Conservation (phyloP, 2,113 vertebrate genomes). For the Oreocharis arfaki region DNA sequence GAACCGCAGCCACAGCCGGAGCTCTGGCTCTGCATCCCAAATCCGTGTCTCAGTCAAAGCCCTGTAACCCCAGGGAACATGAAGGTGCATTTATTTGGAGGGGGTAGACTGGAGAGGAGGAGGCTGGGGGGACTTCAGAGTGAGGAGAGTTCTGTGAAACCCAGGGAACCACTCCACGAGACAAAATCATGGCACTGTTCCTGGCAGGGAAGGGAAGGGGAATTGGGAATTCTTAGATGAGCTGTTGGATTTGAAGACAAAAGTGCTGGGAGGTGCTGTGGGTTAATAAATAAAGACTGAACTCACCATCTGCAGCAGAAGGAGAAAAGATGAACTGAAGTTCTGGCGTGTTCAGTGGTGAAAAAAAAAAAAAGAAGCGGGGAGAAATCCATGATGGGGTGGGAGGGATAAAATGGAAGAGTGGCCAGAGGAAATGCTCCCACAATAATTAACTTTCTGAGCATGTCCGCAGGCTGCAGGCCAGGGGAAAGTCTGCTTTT, state of each 20-base stretch:
- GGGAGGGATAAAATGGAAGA: not conserved
- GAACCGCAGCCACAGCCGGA: not conserved
- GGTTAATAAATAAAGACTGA: not conserved
- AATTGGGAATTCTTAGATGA: not conserved
- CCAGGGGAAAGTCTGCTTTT: not conserved
- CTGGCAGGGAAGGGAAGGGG: not conserved
- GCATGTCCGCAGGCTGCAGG: not conserved
- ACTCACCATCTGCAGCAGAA: not conserved
- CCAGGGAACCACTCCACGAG: rapidly evolving
- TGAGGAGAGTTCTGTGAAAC: not conserved
- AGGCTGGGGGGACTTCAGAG: not conserved
- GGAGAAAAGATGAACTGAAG: not conserved
- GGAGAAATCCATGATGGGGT: not conserved
- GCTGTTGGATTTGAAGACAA: not conserved
- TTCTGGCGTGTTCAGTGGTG: not conserved
- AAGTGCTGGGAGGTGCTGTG: not conserved
- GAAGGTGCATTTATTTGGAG: not conserved
- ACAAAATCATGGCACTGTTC: not conserved
- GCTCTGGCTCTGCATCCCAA: not conserved
- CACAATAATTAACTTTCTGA: not conserved
- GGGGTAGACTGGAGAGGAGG: not conserved
- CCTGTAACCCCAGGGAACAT: rapidly evolving
- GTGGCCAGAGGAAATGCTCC: not conserved
- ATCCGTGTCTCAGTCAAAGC: not conserved
- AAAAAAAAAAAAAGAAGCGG: not conserved